phyloP scores from a whole-genome alignment of 2,888 invertebrate species.

The Ceratothoa steindachneri region DNA sequence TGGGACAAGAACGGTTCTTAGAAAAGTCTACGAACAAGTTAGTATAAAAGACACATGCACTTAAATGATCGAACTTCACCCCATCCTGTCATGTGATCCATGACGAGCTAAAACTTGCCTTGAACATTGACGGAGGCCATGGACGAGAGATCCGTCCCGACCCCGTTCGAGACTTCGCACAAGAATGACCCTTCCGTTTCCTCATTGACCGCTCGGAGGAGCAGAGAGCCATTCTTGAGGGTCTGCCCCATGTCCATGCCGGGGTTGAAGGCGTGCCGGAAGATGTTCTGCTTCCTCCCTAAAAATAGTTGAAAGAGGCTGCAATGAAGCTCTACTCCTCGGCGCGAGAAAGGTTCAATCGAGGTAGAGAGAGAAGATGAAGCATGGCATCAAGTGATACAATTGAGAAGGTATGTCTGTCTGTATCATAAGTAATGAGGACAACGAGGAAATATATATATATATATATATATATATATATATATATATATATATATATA shows the following conservation, averaged over 20 bases:
- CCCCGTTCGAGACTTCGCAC: conserved; percentile 55
- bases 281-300: neutral
- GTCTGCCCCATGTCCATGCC: conserved; percentile 18
- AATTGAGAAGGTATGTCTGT: neutral
- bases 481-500: conserved; percentile 7
- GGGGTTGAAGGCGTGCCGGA: neutral
- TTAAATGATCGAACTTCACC: no score
- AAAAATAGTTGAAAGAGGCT: neutral
- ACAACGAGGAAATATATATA: no score
- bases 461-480: conserved; percentile 18
- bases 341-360: no score
- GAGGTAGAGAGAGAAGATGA: no score
- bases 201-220: conserved; percentile 58
- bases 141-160: conserved; percentile 55
- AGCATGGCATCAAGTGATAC: no score
- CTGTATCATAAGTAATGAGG: no score
- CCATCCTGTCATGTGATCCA: no score
- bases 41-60: no score
- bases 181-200: conserved; percentile 54
- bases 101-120: conserved; percentile 50
- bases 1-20: no score
- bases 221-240: conserved; percentile 32
- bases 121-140: conserved; percentile 54
- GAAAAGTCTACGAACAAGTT: no score
- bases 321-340: no score